phyloP scores from a whole-genome alignment of 1,140 invertebrate genomes.

The Neoseiulus cucumeris region DNA sequence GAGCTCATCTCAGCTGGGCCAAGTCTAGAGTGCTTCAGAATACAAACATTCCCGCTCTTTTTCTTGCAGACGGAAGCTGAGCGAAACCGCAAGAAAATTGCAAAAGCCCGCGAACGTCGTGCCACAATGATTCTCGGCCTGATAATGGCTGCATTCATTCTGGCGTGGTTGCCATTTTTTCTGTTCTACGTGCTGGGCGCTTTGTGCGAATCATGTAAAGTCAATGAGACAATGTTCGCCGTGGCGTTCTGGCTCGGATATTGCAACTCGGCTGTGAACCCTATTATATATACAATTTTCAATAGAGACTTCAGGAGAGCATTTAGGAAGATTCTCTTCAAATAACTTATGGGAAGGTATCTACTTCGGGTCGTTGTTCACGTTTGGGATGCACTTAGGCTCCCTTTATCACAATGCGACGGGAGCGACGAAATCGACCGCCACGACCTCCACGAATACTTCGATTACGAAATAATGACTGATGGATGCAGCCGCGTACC shows the following conservation, averaged over 20 bases:
- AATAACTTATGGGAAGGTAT: too few species aligned
- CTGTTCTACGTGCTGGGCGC: slow-evolving; percentile 73
- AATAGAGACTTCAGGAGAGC: slow-evolving; percentile 94
- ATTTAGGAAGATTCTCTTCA: slow-evolving; percentile 80
- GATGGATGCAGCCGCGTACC: too few species aligned
- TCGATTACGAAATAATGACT: too few species aligned
- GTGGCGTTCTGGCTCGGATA: slow-evolving; percentile 97
- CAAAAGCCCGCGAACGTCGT: slow-evolving; percentile 86
- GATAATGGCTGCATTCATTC: slow-evolving; percentile 96
- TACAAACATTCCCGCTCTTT: neutral
- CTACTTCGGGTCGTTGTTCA: too few species aligned
- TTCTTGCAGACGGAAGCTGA: slow-evolving; percentile 44
- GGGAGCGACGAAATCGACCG: too few species aligned
- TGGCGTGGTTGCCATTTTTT: slow-evolving; percentile 98
- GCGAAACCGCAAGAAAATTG: slow-evolving; percentile 72
- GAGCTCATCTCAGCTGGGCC: too few species aligned
- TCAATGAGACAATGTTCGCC: slow-evolving; percentile 64
- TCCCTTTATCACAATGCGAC: too few species aligned
- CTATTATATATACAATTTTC: slow-evolving; percentile 94
- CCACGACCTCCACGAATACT: too few species aligned
- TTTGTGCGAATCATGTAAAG: slow-evolving; percentile 48
- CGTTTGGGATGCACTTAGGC: too few species aligned
- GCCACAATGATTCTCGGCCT: slow-evolving; percentile 89
- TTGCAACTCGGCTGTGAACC: slow-evolving; percentile 94
- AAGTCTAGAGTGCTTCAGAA: too few species aligned